A percentile compares a stretch with the other conserved stretches of the same genome.
These are phyloP conservation scores for Merops nubicus DNA, from an alignment of 2,113 vertebrate genomes.

Conservation along the genomic window DNA sequence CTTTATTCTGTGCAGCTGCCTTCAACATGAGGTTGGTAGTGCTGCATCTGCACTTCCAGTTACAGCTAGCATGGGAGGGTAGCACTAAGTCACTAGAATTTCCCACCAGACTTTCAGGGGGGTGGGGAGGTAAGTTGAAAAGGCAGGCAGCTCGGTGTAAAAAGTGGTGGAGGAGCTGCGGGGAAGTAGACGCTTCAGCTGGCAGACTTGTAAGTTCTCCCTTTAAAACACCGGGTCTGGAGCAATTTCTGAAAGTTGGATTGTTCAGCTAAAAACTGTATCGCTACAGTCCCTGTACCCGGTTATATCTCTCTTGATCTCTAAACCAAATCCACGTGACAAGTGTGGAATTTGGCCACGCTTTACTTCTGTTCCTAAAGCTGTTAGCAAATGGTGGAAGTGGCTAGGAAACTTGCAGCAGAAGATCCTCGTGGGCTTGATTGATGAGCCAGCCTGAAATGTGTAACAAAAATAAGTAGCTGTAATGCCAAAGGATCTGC, in stretches of 20 bases:
- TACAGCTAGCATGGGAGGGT: background rate
- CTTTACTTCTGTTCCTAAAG: background rate
- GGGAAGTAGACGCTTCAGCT: background rate
- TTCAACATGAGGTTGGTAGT: background rate
- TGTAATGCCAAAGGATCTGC: background rate
- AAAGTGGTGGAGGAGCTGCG: background rate
- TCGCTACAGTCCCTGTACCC: background rate
- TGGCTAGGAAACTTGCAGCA: background rate
- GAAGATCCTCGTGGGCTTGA: background rate
- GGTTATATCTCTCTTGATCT: background rate
- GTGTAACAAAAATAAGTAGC: background rate
- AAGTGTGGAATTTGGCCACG: background rate
- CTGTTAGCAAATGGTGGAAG: background rate
- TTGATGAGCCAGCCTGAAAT: background rate
- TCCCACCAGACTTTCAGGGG: background rate
- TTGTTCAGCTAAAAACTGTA: background rate
- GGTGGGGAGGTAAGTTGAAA: background rate
- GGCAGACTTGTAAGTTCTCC: background rate
- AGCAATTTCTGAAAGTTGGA: background rate
- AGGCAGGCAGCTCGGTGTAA: background rate
- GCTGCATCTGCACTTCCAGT: background rate
- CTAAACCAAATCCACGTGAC: background rate
- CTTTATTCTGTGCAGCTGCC: background rate
- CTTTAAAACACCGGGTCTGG: background rate
- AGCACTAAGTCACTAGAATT: background rate